Conservation (phyloP, 2,888 invertebrate species). For the Dysmachus trigonus region DNA sequence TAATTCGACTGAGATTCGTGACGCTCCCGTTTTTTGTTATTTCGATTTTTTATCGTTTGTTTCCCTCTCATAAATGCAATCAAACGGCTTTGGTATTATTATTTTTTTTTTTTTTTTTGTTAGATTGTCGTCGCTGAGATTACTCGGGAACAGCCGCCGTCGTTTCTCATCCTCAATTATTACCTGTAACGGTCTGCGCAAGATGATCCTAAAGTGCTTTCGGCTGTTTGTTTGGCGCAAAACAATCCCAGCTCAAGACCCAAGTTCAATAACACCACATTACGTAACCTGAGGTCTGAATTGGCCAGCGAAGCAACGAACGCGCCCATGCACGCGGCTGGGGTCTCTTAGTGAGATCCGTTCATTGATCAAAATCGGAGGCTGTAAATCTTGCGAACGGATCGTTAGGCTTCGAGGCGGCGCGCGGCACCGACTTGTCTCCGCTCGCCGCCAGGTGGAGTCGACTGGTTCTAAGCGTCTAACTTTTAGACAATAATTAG, state of each 20-base stretch:
- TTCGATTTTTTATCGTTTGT: too few species aligned
- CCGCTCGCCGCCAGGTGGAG: neutral
- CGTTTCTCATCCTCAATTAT: conserved; percentile 17
- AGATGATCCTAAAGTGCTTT: conserved; percentile 15
- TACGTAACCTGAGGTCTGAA: conserved; percentile 5
- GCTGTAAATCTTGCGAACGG: conserved; percentile 1
- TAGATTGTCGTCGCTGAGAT: neutral
- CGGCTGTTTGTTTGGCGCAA: neutral
- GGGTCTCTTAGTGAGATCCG: neutral
- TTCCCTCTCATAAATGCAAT: conserved; percentile 9
- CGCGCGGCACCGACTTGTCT: neutral
- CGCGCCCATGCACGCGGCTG: neutral
- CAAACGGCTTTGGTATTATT: neutral
- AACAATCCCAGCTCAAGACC: neutral
- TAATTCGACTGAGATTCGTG: neutral
- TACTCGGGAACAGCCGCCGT: neutral
- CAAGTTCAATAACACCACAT: conserved; percentile 24
- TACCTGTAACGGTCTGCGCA: conserved; percentile 1
- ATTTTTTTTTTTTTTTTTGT: neutral
- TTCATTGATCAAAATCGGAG: conserved; percentile 26
- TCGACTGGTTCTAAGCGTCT: neutral
- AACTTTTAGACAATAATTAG: neutral
- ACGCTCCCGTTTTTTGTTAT: neutral
- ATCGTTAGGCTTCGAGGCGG: neutral
- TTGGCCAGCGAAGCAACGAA: neutral